These are phyloP conservation scores for Sialis lutaria DNA, from an alignment of 2,888 invertebrate genomes.

Conservation along the genomic window DNA sequence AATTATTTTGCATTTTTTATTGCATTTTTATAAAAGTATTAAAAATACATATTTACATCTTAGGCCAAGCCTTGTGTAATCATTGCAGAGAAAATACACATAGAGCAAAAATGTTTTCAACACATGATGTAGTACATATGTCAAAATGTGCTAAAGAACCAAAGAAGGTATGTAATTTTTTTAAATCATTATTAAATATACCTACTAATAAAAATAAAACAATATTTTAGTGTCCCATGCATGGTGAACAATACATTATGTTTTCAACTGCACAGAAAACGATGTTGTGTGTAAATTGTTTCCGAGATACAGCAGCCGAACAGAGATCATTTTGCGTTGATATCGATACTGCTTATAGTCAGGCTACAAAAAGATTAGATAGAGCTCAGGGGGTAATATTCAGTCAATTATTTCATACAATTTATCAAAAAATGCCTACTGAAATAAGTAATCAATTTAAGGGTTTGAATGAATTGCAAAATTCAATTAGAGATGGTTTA, in stretches of 20 bases:
- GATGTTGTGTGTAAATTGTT: constrained; percentile 60
- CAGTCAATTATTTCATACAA: background rate
- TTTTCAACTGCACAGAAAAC: constrained; percentile 49
- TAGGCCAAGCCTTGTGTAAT: constrained; percentile 53
- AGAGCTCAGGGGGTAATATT: constrained; percentile 28
- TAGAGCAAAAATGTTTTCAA: constrained; percentile 58
- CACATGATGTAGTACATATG: constrained; percentile 54
- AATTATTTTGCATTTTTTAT: background rate
- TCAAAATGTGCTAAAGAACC: constrained; percentile 50
- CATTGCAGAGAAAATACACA: constrained; percentile 56
- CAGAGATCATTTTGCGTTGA: constrained; percentile 51
- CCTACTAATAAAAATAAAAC: constrained; percentile 2
- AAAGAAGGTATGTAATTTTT: constrained; percentile 32
- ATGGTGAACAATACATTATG: constrained; percentile 60
- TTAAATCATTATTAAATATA: too few species aligned
- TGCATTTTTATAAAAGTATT: background rate
- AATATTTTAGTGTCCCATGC: constrained; percentile 36
- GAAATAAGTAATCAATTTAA: constrained; percentile 12
- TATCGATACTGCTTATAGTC: constrained; percentile 55
- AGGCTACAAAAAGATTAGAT: constrained; percentile 51
- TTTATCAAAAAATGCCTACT: too few species aligned
- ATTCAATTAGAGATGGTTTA: constrained; percentile 47
- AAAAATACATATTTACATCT: constrained; percentile 8
- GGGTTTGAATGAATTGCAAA: constrained; percentile 27
- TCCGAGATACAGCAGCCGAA: constrained; percentile 48